These are phyloP conservation scores for Zoanthus sansibaricus DNA, from an alignment of 92 coral and sea anemone genomes.

Conservation along the genomic window DNA sequence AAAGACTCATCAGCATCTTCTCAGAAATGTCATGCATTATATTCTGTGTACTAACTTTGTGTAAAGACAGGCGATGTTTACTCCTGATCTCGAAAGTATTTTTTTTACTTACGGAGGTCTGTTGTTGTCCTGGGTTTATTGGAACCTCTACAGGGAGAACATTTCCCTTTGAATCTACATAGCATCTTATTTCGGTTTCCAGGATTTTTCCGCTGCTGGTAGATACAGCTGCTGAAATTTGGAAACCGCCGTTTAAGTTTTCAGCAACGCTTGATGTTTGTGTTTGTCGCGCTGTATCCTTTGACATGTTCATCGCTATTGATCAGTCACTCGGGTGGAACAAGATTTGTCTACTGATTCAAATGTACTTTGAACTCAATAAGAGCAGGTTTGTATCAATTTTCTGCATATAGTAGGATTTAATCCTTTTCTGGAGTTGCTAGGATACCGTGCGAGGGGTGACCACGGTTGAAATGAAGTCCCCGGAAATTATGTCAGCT, in stretches of 20 bases:
- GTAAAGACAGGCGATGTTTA: conserved; percentile 25
- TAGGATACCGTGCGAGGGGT: background rate
- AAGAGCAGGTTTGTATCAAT: background rate
- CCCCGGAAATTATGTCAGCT: conserved; percentile 10
- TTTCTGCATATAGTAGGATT: conserved; percentile 3
- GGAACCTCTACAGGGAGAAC: conserved; percentile 37
- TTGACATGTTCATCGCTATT: background rate
- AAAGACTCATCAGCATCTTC: no score
- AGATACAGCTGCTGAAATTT: background rate
- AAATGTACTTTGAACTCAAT: background rate
- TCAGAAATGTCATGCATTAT: no score
- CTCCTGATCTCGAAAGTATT: background rate
- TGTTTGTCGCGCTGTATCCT: background rate
- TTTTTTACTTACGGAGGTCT: conserved; percentile 3
- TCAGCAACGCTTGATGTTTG: background rate
- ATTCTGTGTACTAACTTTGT: no score
- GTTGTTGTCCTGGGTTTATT: conserved; percentile 2
- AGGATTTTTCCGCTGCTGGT: background rate
- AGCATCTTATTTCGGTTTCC: conserved; percentile 35
- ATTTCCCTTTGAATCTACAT: conserved; percentile 20
- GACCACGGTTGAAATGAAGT: background rate
- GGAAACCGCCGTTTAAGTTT: background rate
- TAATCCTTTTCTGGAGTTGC: conserved; percentile 15
- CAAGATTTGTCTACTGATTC: background rate
- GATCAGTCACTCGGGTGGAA: background rate